Percentiles rank a stretch among this genome's conserved stretches.
Conservation (phyloP, 2,113 vertebrate genomes). For the Hippocampus mohnikei region DNA sequence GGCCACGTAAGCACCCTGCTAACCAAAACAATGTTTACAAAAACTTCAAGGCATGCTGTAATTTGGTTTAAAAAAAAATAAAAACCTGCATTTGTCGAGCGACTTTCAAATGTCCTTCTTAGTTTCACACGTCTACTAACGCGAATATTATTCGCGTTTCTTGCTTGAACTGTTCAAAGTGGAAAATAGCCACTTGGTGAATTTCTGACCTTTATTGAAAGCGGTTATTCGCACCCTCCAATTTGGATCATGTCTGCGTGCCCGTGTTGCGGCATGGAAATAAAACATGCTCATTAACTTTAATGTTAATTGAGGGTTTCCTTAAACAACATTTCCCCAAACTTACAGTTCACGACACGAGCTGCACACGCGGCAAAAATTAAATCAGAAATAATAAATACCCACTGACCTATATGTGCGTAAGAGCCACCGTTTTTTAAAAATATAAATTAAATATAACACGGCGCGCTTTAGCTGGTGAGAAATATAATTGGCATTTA, state of each 20-base stretch:
- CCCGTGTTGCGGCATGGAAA: neutral
- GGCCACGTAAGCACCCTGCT: conserved; percentile 60
- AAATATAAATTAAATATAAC: too few relatives aligned
- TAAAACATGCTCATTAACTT: conserved; percentile 3
- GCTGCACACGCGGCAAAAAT: neutral
- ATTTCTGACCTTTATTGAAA: too few relatives aligned
- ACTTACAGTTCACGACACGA: neutral
- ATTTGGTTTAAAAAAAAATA: neutral
- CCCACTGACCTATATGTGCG: neutral
- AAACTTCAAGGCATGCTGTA: neutral
- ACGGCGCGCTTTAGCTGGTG: too few relatives aligned
- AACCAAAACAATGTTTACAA: conserved; percentile 48
- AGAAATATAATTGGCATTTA: too few relatives aligned
- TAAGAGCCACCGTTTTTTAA: neutral
- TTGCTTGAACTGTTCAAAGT: neutral
- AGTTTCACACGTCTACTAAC: neutral
- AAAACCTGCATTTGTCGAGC: neutral
- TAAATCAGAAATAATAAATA: neutral
- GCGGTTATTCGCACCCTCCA: neutral
- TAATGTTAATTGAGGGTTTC: neutral
- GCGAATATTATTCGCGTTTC: too few relatives aligned
- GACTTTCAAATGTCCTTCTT: neutral
- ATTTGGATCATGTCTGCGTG: neutral
- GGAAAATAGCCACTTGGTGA: neutral
- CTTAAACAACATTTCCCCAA: neutral